Percentiles rank a stretch among this genome's conserved stretches.
These are phyloP conservation scores for Numida meleagris DNA, from an alignment of 2,113 vertebrate genomes.

Conservation along the genomic window DNA sequence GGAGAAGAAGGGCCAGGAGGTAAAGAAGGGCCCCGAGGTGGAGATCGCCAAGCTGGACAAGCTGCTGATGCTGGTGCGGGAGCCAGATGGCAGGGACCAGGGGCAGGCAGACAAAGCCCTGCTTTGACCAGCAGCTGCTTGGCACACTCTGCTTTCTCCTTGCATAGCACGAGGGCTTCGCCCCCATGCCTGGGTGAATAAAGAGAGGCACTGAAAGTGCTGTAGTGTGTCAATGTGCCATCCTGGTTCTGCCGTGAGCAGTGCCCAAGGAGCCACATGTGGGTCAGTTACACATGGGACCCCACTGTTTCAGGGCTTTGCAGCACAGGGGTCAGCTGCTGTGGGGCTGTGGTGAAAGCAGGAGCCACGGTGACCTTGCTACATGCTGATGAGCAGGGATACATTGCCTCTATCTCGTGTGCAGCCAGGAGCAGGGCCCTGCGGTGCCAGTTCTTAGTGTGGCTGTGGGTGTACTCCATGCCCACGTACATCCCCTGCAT, in stretches of 20 bases:
- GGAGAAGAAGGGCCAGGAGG: slow-evolving; percentile 90
- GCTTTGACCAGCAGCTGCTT: not conserved
- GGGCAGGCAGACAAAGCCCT: not conserved
- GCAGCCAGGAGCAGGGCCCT: not conserved
- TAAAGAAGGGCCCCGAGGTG: slow-evolving; percentile 84
- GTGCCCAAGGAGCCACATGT: not conserved
- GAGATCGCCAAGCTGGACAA: slow-evolving; percentile 93
- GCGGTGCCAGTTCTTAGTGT: fast-evolving
- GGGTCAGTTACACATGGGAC: not conserved
- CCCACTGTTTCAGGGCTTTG: not conserved
- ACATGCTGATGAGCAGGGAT: slow-evolving; percentile 35
- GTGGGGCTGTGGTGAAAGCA: not conserved
- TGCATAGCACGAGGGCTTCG: not conserved
- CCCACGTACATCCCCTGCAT: not conserved
- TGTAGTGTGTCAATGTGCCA: fast-evolving
- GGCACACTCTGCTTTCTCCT: not conserved
- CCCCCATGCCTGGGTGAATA: not conserved
- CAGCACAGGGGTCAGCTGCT: slow-evolving; percentile 20
- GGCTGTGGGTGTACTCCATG: not conserved
- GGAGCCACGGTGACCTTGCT: not conserved
- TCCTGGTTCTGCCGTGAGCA: not conserved
- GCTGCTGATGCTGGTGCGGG: slow-evolving; percentile 85
- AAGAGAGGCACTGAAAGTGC: not conserved
- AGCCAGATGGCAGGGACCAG: slow-evolving; percentile 20
- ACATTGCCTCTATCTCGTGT: not conserved